Conservation (phyloP, 2,113 vertebrate genomes). For the Daphoenositta chrysoptera region DNA sequence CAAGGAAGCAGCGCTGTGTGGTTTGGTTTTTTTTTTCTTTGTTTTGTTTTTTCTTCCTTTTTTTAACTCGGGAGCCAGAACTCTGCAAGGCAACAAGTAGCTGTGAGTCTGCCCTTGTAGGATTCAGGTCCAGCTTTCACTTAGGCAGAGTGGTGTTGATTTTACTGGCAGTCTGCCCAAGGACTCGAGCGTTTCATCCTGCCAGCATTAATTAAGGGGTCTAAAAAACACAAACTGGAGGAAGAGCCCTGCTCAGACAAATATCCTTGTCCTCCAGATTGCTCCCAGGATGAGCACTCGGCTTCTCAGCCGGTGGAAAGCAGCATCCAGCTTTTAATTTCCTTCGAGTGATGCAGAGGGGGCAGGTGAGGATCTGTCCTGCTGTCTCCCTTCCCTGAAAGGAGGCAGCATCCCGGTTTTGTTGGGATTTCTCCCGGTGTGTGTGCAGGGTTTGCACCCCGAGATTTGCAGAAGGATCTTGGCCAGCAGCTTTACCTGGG, state of each 20-base stretch:
- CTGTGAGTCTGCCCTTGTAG: neutral
- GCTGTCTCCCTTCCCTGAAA: neutral
- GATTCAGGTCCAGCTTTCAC: neutral
- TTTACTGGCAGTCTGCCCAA: neutral
- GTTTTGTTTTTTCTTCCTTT: neutral
- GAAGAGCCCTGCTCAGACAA: slow-evolving; percentile 7
- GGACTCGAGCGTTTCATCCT: neutral
- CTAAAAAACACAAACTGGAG: neutral
- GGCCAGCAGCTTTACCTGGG: neutral
- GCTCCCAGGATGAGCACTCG: neutral
- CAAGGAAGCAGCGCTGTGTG: neutral
- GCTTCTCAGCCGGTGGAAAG: neutral
- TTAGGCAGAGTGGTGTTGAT: neutral
- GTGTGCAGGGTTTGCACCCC: neutral
- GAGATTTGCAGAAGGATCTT: neutral
- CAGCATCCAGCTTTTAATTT: neutral
- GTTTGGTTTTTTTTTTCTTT: neutral
- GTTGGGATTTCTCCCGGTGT: neutral
- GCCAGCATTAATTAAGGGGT: slow-evolving; percentile 4
- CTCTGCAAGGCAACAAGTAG: neutral
- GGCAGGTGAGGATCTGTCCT: neutral
- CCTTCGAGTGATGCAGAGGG: neutral
- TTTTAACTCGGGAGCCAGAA: neutral
- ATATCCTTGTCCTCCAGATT: neutral
- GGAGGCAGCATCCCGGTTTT: neutral